Evolutionary conservation across 2,888 invertebrate genomes (phyloP), one percentile per base, ranked within the genome.

Genomic region (Drosophila prolongata): DNA sequence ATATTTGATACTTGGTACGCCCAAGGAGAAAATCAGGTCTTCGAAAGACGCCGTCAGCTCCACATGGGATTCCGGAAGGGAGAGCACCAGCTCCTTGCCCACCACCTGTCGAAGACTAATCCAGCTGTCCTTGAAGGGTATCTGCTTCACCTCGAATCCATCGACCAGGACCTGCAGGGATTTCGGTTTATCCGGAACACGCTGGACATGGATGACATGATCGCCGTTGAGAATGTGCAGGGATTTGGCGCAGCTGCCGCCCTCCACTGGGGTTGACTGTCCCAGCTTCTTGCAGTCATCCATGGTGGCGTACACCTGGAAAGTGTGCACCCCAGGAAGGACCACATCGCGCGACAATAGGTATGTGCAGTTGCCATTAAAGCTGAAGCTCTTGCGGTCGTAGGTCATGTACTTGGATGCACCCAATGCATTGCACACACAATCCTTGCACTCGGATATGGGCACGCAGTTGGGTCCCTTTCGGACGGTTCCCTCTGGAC

Each of bases 331-430:
- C 10, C 93, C 94, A 0, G 94, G 93, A 0, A 93, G 89, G 44
- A 93, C 93, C 52, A 93, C 92, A 91, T 96, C 95, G 37, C 95
- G 92, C 0, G 97, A 95, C 56, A 97, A 94, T 34, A 97, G 93
- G 90, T 97, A 97, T 0, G 96, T 96, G 91, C 98, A 98, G 90
- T 96, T 96, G 6, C 96, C 97, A 76, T 95, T 95, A 91, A 96
- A 96, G 0, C 96, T 96, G 79, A 96, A 95, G 82, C 96, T 95
- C 71, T 94, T 95, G 24, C 95, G 95, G 90, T 98, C 98, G 89
- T 97, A 98, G 34, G 96, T 96, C 66, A 95, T 94, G 91, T 96
- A 97, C 87, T 97, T 96, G 0, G 97, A 95, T 55, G 96, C 95
- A 0, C 97, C 97, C 69, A 95, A 94, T 0, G 96, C 95, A 78